A percentile compares a stretch with the other conserved stretches of the same genome.
phyloP scores from a whole-genome alignment of 2,888 invertebrate genomes.

The Acanthacorydalis orientalis region DNA sequence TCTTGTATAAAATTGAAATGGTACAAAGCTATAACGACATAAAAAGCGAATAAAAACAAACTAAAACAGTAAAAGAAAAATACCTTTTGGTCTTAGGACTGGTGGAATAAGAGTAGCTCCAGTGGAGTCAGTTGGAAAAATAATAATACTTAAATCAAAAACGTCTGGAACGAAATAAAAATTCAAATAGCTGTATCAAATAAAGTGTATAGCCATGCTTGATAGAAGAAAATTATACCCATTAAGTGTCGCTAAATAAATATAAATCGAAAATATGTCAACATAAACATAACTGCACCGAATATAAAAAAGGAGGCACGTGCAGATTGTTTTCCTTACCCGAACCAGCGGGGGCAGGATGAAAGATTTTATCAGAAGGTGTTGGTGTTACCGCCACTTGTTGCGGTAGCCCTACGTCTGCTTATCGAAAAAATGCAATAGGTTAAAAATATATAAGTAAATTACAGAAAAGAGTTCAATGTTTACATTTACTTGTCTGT shows the following conservation, averaged over 20 bases:
- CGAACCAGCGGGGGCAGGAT: slow-evolving; percentile 50
- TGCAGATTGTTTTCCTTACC: slow-evolving; percentile 34
- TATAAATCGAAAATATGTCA: too few relatives aligned
- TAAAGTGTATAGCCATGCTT: slow-evolving; percentile 12
- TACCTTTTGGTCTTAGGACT: slow-evolving; percentile 56
- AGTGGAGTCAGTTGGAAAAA: slow-evolving; percentile 59
- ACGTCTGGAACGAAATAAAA: slow-evolving; percentile 44
- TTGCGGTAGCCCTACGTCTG: slow-evolving; percentile 38
- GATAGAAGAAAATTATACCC: not conserved
- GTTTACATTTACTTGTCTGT: not conserved
- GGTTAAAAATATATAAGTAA: slow-evolving; percentile 20
- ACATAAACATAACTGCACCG: too few relatives aligned
- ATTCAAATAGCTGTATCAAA: slow-evolving; percentile 10
- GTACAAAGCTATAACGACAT: not conserved
- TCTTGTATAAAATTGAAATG: not conserved
- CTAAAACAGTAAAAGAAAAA: slow-evolving; percentile 8
- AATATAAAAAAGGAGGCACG: too few relatives aligned
- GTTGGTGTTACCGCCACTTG: slow-evolving; percentile 45
- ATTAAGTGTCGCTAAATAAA: too few relatives aligned
- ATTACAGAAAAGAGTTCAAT: not conserved
- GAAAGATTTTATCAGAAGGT: slow-evolving; percentile 44
- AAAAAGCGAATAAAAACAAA: slow-evolving; percentile 7
- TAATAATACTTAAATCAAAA: slow-evolving; percentile 53
- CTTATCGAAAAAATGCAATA: slow-evolving; percentile 20
- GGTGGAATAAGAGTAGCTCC: slow-evolving; percentile 54